phyloP scores from a whole-genome alignment of 2,888 invertebrate species.

The Parelbella ahira region DNA sequence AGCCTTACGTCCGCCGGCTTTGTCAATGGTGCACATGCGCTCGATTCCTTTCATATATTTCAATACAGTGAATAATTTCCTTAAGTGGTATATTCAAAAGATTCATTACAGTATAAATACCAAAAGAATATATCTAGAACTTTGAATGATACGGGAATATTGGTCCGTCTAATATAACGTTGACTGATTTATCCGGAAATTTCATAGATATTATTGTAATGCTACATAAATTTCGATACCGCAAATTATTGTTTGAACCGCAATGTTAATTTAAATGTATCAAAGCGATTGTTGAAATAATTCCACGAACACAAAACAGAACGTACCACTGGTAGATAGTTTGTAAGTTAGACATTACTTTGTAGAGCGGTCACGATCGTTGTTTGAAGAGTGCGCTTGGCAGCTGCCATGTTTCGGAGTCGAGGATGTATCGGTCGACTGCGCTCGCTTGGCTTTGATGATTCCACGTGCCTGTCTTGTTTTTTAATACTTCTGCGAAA shows the following conservation, averaged over 20 bases:
- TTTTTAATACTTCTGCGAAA: neutral
- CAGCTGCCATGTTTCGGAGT: constrained; percentile 45
- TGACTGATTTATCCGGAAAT: no score
- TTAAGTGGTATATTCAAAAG: no score
- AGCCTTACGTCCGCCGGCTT: constrained; percentile 40
- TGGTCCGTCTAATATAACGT: no score
- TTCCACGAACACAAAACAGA: neutral
- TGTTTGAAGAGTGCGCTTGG: constrained; percentile 28
- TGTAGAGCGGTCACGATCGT: constrained; percentile 12
- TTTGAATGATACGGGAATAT: no score
- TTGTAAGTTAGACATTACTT: constrained; percentile 7
- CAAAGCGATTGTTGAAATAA: neutral
- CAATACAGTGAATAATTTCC: constrained; percentile 7
- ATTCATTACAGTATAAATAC: no score
- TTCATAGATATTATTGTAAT: no score
- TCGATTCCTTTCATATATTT: constrained; percentile 31
- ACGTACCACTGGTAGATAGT: neutral
- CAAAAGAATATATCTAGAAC: no score
- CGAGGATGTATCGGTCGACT: constrained; percentile 32
- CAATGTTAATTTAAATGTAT: no score
- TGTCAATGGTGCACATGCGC: constrained; percentile 65
- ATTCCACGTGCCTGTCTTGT: constrained; percentile 4
- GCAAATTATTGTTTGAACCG: no score
- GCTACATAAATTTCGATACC: no score
- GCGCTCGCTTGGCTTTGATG: constrained; percentile 24